Percentiles rank a stretch among this genome's conserved stretches.
phyloP scores from a whole-genome alignment of 1,140 invertebrate species.

The Pygmarrhopalites habei region DNA sequence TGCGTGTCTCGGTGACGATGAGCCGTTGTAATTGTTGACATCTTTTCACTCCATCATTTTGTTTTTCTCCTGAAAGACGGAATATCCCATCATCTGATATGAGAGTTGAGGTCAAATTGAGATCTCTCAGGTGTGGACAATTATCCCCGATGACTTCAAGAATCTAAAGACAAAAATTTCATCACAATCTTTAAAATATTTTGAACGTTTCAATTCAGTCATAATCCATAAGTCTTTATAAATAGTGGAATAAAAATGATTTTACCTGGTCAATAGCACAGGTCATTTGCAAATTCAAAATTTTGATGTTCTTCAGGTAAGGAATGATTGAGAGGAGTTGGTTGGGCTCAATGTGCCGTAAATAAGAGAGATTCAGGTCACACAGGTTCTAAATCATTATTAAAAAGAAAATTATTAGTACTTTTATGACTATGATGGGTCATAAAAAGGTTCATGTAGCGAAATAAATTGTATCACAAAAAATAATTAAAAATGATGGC shows the following conservation, averaged over 20 bases:
- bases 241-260: neutral
- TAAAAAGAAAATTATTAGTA: neutral
- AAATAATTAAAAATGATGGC: too few species aligned
- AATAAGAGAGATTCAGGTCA: constrained; percentile 40
- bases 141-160: constrained; percentile 38
- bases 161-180: constrained; percentile 26
- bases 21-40: constrained; percentile 40
- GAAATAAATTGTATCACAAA: too few species aligned
- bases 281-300: constrained; percentile 42
- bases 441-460: too few species aligned
- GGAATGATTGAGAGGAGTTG: constrained; percentile 38
- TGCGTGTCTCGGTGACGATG: constrained; percentile 40
- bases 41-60: constrained; percentile 32
- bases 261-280: constrained; percentile 41
- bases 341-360: constrained; percentile 40
- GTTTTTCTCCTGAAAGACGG: constrained; percentile 34
- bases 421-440: too few species aligned
- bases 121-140: constrained; percentile 40
- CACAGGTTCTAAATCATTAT: constrained; percentile 40
- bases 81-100: constrained; percentile 41
- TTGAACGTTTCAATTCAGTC: neutral
- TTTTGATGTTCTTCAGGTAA: constrained; percentile 35
- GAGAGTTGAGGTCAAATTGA: constrained; percentile 41
- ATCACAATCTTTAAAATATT: neutral
- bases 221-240: too few species aligned